Evolutionary conservation across 2,797 vertebrate genomes (phyloP), one percentile per base, ranked within the genome.

Genomic region (Loriculus beryllinus): DNA sequence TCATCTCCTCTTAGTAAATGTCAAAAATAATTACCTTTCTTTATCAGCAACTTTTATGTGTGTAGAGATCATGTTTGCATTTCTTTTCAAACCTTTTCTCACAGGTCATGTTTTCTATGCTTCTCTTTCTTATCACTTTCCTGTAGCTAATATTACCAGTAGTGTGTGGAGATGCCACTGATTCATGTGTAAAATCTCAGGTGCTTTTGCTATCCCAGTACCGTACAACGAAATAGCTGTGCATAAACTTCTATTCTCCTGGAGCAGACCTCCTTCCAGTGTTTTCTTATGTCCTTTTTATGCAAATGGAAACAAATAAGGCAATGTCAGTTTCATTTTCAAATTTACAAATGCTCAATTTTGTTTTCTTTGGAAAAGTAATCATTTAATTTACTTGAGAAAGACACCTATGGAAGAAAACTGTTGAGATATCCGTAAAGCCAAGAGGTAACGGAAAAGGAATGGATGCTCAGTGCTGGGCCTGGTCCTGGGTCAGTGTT

Each of bases 41-140:
- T 84, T 80, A 22, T 51, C 33, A 33, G 39, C 19, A 69, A 3
- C 26, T 17, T 63, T 75, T 22, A 31, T 19, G 29, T 16, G 14
- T 12, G 18, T 22, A 59, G 63, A 68, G 10, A 22, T 42, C 12
- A 7, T 7, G 21, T 22, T 31, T 2, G 1, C 0, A 0, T 67
- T 68, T 84, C 68, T 59, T 39, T 74, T 35, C 26, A 28, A 64
- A 11, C 33, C 14, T 70, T 69, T 59, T 33, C 56, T 47, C 28
- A 13, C 22, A 52, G 31, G 12, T 33, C 1, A 0, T 43, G 23
- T 42, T 70, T 84, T 64, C 26, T 48, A 17, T 1, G 0, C 28
- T 64, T 59, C 31, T 22, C 16, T 16, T 47, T 52, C 12, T 52
- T 84, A 40, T 23, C 20, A 5, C 20, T 75, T 75, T 19, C 18